Evolutionary conservation across 1,140 invertebrate genomes (phyloP).

Genomic region (Vollenhovia emeryi): DNA sequence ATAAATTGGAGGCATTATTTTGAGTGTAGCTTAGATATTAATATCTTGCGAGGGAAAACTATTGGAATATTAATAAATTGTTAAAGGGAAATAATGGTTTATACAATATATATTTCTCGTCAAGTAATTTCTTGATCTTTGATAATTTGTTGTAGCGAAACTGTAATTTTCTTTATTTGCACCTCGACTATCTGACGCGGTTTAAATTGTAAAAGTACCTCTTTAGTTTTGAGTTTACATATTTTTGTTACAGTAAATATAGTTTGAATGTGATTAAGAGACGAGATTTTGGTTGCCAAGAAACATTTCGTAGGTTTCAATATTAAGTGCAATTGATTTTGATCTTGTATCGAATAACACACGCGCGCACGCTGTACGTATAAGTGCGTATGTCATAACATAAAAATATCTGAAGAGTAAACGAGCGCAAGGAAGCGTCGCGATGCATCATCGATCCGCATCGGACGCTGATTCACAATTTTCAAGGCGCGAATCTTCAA

Average conservation of each 20-base stretch:
- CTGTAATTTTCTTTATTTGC: not conserved
- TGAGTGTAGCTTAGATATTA: not conserved
- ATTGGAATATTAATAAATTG: not conserved
- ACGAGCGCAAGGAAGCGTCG: not conserved
- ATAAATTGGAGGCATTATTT: not conserved
- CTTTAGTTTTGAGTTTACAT: not conserved
- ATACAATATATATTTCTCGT: no score
- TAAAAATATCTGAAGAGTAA: constrained; percentile 4
- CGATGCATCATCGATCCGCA: constrained; percentile 54
- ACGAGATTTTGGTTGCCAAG: not conserved
- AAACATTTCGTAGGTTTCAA: not conserved
- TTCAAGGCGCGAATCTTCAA: constrained; percentile 22
- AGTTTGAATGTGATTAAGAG: not conserved
- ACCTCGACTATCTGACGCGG: not conserved
- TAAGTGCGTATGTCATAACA: not conserved
- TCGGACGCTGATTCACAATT: constrained; percentile 34
- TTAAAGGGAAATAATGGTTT: not conserved
- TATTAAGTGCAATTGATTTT: not conserved
- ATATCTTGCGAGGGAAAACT: not conserved
- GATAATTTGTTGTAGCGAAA: not conserved
- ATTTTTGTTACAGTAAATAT: not conserved
- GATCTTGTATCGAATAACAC: not conserved
- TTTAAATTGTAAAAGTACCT: not conserved
- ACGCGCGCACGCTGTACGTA: not conserved
- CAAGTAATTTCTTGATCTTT: not conserved